Evolutionary conservation across 2,113 vertebrate genomes (phyloP), one percentile per base, ranked within the genome.

Genomic region (Python bivittatus): DNA sequence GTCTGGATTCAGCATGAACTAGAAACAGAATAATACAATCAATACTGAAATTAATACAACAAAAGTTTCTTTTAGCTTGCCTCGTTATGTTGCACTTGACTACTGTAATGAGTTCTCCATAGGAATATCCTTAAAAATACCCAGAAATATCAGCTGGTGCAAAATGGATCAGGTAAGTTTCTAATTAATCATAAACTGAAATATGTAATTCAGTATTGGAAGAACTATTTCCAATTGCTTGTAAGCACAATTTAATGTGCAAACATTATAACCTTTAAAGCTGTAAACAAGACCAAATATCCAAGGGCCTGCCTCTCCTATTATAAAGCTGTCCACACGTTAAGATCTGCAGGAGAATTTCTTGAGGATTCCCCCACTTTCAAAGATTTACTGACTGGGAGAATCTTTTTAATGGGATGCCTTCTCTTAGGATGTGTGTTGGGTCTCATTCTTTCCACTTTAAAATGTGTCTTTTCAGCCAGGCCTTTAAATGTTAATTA

Each of bases 1-100:
- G 98, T 97, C 99, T 98, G 93, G 98, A 98, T 96, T 99, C 99
- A 92, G 98, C 96, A 96, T 98, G 98, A 97, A 98, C 98, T 99
- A 95, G 44, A 94, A 96, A 92, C 84, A 93, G 89, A 96, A 84
- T 11, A 94, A 94, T 42, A 61, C 88, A 85, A 92, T 7, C 93
- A 92, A 94, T 33, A 93, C 93, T 22, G 90, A 79, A 68, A 0
- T 27, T 22, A 22, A 60, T 38, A 27, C 33, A 42, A 17, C 42
- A 33, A 17, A 42, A 22, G 6, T 38, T 79, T 79, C 33, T 79
- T 79, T 79, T 38, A 79, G 72, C 17, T 42, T 42, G n/a, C 17
- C 17, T 79, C 2, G 42, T 64, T 64, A 64, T 23, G 72, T 79
- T 79, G 72, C 7, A 42, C 17, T 79, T 79, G 7, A 42, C 2